Percentiles rank a stretch among this genome's conserved stretches.
Evolutionary conservation across 2,113 vertebrate genomes (phyloP).

Genomic region (Thunnus maccoyii): DNA sequence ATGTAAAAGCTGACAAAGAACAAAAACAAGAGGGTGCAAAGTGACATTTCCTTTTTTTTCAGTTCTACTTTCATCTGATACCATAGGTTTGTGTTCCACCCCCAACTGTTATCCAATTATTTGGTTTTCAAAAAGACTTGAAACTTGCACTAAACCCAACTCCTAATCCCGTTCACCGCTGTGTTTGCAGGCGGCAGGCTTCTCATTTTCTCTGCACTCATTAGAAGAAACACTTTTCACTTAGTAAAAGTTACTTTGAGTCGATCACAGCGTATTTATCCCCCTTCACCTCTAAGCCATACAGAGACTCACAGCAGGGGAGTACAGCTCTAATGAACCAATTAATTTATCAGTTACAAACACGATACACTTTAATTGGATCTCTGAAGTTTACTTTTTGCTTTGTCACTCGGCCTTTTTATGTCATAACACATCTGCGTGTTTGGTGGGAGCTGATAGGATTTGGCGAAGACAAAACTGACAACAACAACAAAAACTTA

Average conservation of each 20-base stretch:
- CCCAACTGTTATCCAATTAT: conserved; percentile 33
- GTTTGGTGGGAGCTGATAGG: neutral
- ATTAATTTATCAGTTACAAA: conserved; percentile 40
- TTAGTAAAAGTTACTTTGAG: conserved; percentile 22
- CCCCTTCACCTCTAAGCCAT: conserved; percentile 24
- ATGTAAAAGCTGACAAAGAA: neutral
- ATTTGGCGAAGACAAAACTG: neutral
- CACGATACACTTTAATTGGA: conserved; percentile 26
- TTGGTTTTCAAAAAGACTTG: conserved; percentile 8
- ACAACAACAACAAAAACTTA: conserved; percentile 1
- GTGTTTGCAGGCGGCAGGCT: conserved; percentile 3
- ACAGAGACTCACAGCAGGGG: conserved; percentile 29
- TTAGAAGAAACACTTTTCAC: conserved; percentile 28
- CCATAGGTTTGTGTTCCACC: neutral
- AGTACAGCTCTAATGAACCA: conserved; percentile 20
- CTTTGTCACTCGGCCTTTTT: neutral
- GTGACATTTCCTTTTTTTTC: neutral
- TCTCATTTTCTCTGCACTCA: conserved; percentile 4
- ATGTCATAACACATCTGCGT: neutral
- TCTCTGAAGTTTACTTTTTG: conserved; percentile 14
- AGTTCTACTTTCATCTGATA: neutral
- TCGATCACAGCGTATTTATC: neutral
- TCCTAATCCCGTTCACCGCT: neutral
- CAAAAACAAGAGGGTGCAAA: neutral
- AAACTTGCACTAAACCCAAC: conserved; percentile 12